A percentile compares a stretch with the other conserved stretches of the same genome.
phyloP scores from a whole-genome alignment of 2,888 invertebrate genomes.

The Synergus laeviventris region DNA sequence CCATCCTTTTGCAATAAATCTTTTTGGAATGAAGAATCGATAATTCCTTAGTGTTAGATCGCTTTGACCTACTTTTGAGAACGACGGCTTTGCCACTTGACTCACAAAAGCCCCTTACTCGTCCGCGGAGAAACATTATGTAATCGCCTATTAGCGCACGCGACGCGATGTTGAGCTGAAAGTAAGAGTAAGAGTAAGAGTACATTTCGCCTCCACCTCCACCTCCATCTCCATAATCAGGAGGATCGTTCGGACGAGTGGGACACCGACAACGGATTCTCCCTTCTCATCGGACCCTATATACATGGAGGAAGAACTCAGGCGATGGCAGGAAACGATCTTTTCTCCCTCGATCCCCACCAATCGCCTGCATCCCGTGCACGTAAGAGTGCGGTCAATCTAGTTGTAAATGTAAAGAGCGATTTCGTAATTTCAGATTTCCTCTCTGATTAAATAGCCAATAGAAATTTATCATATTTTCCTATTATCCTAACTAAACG shows the following conservation, averaged over 20 bases:
- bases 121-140: slow-evolving; percentile 60
- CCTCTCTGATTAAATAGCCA: neutral
- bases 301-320: slow-evolving; percentile 35
- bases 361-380: slow-evolving; percentile 38
- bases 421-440: slow-evolving; percentile 30
- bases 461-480: neutral
- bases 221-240: slow-evolving; percentile 22
- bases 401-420: slow-evolving; percentile 38
- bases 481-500: neutral
- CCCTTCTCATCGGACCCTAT: slow-evolving; percentile 28
- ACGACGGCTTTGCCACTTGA: slow-evolving; percentile 58
- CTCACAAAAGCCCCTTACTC: slow-evolving; percentile 59
- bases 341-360: slow-evolving; percentile 38
- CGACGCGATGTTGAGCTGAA: slow-evolving; percentile 69
- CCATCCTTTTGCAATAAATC: neutral
- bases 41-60: neutral
- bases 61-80: slow-evolving; percentile 5
- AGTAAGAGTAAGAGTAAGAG: slow-evolving; percentile 75
- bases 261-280: slow-evolving; percentile 18
- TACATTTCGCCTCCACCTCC: slow-evolving; percentile 54
- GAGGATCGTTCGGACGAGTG: neutral
- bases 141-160: slow-evolving; percentile 67
- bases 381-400: slow-evolving; percentile 40
- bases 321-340: slow-evolving; percentile 41
- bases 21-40: neutral